A percentile compares a stretch with the other conserved stretches of the same genome.
These are phyloP conservation scores for Melanotaenia trifasciata DNA, from an alignment of 2,797 vertebrate genomes.

Conservation along the genomic window DNA sequence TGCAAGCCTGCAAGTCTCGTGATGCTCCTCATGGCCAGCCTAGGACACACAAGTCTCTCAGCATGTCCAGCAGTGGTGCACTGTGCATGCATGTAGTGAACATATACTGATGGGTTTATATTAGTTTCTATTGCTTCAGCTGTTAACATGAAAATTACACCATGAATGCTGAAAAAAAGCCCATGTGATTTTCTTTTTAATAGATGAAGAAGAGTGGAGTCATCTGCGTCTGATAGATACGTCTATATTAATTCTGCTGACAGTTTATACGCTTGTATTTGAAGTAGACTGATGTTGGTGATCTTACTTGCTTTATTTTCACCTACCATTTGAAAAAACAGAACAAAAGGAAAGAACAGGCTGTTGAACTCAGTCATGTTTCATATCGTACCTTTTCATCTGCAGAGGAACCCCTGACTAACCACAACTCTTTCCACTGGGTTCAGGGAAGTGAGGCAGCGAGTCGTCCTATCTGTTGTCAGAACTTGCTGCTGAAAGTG, in stretches of 20 bases:
- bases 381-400: slow-evolving; percentile 70
- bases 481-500: slow-evolving; percentile 28
- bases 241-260: too few species aligned
- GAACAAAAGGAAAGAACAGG: background rate
- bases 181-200: too few species aligned
- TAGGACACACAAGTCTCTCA: background rate
- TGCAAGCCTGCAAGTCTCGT: background rate
- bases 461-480: slow-evolving; percentile 20
- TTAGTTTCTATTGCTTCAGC: too few species aligned
- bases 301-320: slow-evolving; percentile 16
- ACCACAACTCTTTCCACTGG: slow-evolving; percentile 86
- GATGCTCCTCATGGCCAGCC: background rate
- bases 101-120: background rate
- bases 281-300: slow-evolving; percentile 13
- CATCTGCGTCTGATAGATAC: too few species aligned
- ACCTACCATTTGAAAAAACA: background rate
- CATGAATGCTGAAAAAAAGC: too few species aligned
- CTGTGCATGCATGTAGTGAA: background rate
- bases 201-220: too few species aligned
- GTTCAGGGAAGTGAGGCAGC: slow-evolving; percentile 75
- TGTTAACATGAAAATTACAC: too few species aligned
- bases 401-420: slow-evolving; percentile 79
- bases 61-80: background rate
- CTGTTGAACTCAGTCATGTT: slow-evolving; percentile 56
- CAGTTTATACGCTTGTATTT: background rate